These are phyloP conservation scores for Drosophila sulfurigaster DNA, from an alignment of 1,140 invertebrate species.

Conservation along the genomic window DNA sequence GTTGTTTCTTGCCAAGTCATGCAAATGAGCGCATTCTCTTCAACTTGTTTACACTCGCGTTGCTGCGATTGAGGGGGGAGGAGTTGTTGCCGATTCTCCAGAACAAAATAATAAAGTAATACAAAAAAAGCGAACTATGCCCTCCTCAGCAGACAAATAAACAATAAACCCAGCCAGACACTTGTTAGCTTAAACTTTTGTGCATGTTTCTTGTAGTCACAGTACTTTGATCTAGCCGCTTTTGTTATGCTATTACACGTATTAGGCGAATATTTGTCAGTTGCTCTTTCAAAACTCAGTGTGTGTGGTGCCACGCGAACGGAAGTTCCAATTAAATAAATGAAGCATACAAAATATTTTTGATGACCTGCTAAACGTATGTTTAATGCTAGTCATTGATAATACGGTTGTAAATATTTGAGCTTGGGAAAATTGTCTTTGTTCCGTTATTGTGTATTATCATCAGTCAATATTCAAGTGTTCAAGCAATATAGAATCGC, in stretches of 20 bases:
- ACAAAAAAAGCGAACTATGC: constrained; percentile 23
- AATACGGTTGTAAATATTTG: constrained; percentile 40
- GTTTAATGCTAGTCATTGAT: constrained; percentile 15
- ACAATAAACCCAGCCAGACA: constrained; percentile 21
- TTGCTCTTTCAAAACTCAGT: not conserved
- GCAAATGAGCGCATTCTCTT: constrained; percentile 65
- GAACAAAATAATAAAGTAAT: constrained; percentile 6
- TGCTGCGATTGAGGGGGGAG: not conserved
- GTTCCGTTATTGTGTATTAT: constrained; percentile 46
- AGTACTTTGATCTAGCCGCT: constrained; percentile 44
- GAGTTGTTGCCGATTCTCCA: constrained; percentile 11
- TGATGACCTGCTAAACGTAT: constrained; percentile 24
- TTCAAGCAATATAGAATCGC: constrained; percentile 12
- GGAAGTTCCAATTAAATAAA: constrained; percentile 49
- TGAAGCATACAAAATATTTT: constrained; percentile 24
- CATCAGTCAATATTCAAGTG: constrained; percentile 55
- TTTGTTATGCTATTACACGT: constrained; percentile 1
- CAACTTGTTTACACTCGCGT: constrained; percentile 26
- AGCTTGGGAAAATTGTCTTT: constrained; percentile 59
- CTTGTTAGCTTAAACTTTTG: constrained; percentile 21
- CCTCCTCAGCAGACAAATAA: constrained; percentile 5
- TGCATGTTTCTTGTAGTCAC: not conserved
- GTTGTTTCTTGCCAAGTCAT: constrained; percentile 67
- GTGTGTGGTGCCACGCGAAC: constrained; percentile 46
- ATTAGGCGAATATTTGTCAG: not conserved